Percentiles rank a stretch among this genome's conserved stretches.
Evolutionary conservation across 2,113 vertebrate genomes (phyloP).

Genomic region (Eulacestoma nigropectus): DNA sequence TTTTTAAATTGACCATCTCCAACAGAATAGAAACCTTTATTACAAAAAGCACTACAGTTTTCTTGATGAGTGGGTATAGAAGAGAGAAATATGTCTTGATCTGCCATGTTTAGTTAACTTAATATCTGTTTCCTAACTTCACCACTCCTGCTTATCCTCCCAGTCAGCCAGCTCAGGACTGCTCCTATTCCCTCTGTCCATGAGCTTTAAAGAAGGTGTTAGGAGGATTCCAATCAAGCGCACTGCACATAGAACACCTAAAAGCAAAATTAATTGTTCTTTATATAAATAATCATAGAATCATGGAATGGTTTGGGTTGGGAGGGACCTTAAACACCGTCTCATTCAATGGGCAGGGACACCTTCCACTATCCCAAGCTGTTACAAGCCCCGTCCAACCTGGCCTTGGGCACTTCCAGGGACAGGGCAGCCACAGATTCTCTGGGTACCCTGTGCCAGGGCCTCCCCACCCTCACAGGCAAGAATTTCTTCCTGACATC

Average conservation of each 20-base stretch:
- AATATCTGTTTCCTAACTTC: not conserved
- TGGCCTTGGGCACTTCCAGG: not conserved
- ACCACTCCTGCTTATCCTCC: not conserved
- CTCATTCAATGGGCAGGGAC: not conserved
- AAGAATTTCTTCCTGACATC: not conserved
- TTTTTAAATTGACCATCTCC: constrained; percentile 17
- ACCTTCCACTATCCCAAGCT: not conserved
- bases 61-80: not conserved
- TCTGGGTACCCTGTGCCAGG: not conserved
- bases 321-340: not conserved
- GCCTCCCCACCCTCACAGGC: not conserved
- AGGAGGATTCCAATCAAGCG: not conserved
- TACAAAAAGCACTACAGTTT: not conserved
- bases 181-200: not conserved
- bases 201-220: not conserved
- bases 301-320: not conserved
- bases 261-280: not conserved
- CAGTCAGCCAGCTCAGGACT: not conserved
- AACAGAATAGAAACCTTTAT: not conserved
- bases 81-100: not conserved
- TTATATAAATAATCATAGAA: not conserved
- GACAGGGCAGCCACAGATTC: not conserved
- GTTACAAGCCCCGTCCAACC: not conserved
- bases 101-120: not conserved
- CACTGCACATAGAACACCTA: not conserved